Evolutionary conservation across 2,888 invertebrate genomes (phyloP).

Genomic region (Coelopa pilipes): DNA sequence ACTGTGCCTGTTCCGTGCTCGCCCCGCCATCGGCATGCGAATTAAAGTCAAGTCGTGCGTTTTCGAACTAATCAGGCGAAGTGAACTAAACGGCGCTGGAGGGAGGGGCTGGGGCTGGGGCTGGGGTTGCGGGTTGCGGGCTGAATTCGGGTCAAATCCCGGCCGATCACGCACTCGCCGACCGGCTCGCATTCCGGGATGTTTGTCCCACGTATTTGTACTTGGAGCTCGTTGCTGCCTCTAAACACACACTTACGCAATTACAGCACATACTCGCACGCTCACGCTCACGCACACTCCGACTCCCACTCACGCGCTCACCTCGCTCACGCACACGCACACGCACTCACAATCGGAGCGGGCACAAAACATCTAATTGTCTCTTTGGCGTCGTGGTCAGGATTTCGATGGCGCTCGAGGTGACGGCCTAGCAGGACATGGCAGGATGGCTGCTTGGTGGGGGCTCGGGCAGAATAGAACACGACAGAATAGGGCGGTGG

Average conservation of each 20-base stretch:
- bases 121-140: too few species aligned
- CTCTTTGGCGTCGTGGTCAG: constrained; percentile 20
- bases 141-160: too few species aligned
- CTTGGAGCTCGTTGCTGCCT: neutral
- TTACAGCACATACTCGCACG: neutral
- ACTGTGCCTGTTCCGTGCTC: neutral
- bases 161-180: neutral
- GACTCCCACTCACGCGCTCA: neutral
- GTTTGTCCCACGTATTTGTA: constrained; percentile 11
- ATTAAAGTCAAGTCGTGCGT: constrained; percentile 24
- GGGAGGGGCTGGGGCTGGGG: too few species aligned
- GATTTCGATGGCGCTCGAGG: constrained; percentile 4
- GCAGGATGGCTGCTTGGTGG: neutral
- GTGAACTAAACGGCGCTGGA: constrained; percentile 27
- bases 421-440: neutral
- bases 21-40: neutral
- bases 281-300: neutral
- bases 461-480: neutral
- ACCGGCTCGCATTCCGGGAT: constrained; percentile 1
- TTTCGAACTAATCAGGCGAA: constrained; percentile 30
- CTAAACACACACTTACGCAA: neutral
- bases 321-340: neutral
- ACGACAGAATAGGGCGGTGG: neutral
- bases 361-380: constrained; percentile 36
- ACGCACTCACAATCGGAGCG: neutral